Conservation (phyloP, 2,797 vertebrate species). For the Periparus ater region DNA sequence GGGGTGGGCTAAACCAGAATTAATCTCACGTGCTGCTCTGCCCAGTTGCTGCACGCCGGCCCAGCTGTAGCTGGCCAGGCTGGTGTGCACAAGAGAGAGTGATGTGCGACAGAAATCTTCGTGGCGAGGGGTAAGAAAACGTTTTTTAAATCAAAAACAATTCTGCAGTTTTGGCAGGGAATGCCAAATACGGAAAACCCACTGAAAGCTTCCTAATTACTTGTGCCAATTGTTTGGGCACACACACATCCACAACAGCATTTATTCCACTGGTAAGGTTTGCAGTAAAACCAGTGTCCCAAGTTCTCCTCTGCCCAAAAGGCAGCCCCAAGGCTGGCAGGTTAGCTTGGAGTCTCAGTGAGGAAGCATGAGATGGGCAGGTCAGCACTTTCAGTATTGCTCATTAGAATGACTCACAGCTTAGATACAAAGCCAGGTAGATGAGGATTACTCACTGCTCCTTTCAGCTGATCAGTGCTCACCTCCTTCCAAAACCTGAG, state of each 20-base stretch:
- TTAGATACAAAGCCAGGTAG: not conserved
- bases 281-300: not conserved
- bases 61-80: not conserved
- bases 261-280: not conserved
- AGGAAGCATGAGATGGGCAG: not conserved
- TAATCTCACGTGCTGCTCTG: accelerated
- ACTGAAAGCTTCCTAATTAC: not conserved
- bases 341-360: not conserved
- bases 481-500: not conserved
- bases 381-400: not conserved
- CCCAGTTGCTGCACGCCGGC: not conserved
- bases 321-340: not conserved
- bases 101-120: not conserved
- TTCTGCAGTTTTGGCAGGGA: not conserved
- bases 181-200: not conserved
- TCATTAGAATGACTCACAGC: conserved; percentile 18
- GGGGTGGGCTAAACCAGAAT: not conserved
- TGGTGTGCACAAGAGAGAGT: not conserved
- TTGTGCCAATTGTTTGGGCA: not conserved
- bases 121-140: not conserved
- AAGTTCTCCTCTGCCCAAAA: not conserved
- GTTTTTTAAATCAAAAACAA: not conserved
- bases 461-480: not conserved
- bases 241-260: not conserved
- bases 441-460: not conserved